phyloP scores from a whole-genome alignment of 1,140 invertebrate species.

The Neotoxoptera formosana region DNA sequence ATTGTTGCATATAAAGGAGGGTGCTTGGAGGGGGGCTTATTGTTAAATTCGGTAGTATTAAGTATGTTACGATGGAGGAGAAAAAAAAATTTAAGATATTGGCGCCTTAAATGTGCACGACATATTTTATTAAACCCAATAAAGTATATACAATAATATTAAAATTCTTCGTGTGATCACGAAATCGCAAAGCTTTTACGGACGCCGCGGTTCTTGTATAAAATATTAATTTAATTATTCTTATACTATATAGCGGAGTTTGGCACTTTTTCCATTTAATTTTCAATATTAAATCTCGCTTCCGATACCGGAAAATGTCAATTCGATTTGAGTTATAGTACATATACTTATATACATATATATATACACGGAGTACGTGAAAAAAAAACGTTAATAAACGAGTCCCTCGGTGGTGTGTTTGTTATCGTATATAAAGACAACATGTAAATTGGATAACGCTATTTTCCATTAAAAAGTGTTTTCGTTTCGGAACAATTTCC shows the following conservation, averaged over 20 bases:
- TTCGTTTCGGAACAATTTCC: constrained; percentile 36
- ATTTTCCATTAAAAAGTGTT: constrained; percentile 52
- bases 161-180: too few species aligned
- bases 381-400: constrained; percentile 48
- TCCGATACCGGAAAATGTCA: constrained; percentile 40
- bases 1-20: too few species aligned
- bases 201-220: not conserved
- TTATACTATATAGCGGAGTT: not conserved
- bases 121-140: too few species aligned
- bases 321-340: constrained; percentile 34
- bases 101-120: too few species aligned
- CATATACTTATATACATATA: not conserved
- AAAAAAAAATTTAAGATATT: too few species aligned
- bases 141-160: too few species aligned
- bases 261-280: not conserved
- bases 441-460: constrained; percentile 36
- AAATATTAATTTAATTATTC: not conserved
- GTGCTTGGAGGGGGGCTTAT: too few species aligned
- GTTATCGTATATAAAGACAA: constrained; percentile 29
- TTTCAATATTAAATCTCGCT: constrained; percentile 26
- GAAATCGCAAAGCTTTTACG: not conserved
- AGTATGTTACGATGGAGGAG: too few species aligned
- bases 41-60: too few species aligned
- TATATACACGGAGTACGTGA: not conserved
- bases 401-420: not conserved